Evolutionary conservation across 2,113 vertebrate genomes (phyloP).

Genomic region (Mesembrinibis cayennensis): DNA sequence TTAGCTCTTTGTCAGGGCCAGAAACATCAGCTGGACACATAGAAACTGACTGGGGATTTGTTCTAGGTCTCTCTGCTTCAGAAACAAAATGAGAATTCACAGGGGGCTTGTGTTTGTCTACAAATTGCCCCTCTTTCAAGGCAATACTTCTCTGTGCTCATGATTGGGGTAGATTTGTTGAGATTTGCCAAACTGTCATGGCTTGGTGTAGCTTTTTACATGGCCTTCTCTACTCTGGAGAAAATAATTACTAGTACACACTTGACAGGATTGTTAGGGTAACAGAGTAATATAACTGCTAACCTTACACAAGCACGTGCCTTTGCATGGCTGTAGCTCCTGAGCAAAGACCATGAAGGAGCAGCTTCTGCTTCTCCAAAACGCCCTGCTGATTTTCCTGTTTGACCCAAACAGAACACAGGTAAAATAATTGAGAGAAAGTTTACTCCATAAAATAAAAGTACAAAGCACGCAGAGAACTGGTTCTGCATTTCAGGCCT

Average conservation of each 20-base stretch:
- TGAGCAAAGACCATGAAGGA: background rate
- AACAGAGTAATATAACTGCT: background rate
- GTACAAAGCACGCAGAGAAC: background rate
- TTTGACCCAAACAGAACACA: background rate
- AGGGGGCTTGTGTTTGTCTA: background rate
- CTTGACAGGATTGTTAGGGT: background rate
- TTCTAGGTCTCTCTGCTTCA: background rate
- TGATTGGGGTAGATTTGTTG: background rate
- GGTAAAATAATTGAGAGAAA: background rate
- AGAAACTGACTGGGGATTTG: conserved; percentile 6
- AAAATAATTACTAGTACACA: background rate
- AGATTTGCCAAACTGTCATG: background rate
- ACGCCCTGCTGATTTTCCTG: background rate
- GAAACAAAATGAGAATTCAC: background rate
- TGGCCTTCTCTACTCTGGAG: background rate
- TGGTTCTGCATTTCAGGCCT: background rate
- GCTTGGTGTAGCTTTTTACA: background rate
- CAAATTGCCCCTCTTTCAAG: background rate
- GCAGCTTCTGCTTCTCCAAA: background rate
- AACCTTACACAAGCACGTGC: background rate
- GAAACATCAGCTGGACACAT: conserved; percentile 20
- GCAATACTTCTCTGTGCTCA: background rate
- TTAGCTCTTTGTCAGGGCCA: background rate
- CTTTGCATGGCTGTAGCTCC: background rate
- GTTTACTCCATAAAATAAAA: background rate